Base-by-base conservation (phyloP, 2,113 vertebrate species). In the Strix aluco region DNA sequence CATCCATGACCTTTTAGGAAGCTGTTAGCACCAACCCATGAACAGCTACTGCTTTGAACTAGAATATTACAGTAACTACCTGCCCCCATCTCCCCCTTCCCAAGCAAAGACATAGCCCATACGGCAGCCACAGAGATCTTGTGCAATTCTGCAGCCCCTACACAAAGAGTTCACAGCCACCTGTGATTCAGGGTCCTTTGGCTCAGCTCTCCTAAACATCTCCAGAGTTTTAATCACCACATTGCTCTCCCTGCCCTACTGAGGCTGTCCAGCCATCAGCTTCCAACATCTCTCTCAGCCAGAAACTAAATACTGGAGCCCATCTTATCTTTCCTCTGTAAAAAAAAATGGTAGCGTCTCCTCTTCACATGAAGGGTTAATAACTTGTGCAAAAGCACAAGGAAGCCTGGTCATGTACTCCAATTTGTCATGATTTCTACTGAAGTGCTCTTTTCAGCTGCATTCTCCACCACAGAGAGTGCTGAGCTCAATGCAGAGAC, bases 41-140 rank as follows among this genome's bases (percentile, higher is more conserved):
- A 97, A 54, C 94, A 96, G 86, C 85, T 55, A 27, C 92, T 52
- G 90, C 88, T 83, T 70, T 93, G 54, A 92, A 58, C 71, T 29
- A 12, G 52, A 52, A 4, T 20, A 3, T 30, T 16, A 3, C 66
- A 12, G 21, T 40, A 58, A 32, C 36, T 38, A 23, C 71, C 49
- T 86, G 22, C n/a, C 47, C 30, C 34, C 19, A 19, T 27, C 26
- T 70, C 7, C 34, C 74, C 32, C 23, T 67, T 54, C 85, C 57
- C 70, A 34, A 17, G n/a, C 8, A 22, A 57, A 63, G 74, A 15
- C 69, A 13, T 7, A 44, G 79, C 66, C 72, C 0, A 0, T 10
- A 1, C 3, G 4, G 54, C 66, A 80, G 71, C 44, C 18, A 0
- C n/a, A 49, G 55, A 66, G 57, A 49, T 12, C 52, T 34, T 10